Evolutionary conservation across 2,113 vertebrate genomes (phyloP), one percentile per base, ranked within the genome.

Genomic region (Poeciliopsis occidentalis): DNA sequence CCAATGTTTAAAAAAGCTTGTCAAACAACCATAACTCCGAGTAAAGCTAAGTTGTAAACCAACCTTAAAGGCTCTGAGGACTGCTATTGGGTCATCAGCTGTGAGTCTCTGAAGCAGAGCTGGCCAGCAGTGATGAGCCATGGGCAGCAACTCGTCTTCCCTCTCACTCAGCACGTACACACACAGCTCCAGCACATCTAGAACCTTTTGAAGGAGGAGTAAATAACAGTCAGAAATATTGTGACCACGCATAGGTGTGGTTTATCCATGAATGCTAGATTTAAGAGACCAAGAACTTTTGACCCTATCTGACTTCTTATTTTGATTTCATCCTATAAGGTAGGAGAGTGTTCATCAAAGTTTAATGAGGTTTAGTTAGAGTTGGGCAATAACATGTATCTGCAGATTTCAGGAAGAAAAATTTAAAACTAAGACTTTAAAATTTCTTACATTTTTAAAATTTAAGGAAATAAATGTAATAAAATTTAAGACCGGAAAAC

Each of bases 51-150:
- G n/a, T n/a, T 44, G 39, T 60, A 61, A 4, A 64, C 39, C 0
- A 94, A 99, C 98, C 96, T 94, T 94, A 88, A 98, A 99, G 83
- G 97, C 97, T 89, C 95, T 89, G 79, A 98, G 96, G 64, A 98
- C 94, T 0, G 93, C 95, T 67, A 96, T 87, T 0, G 97, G 96
- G 85, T 98, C 95, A 0, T 99, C 97, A 0, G 82, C 94, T 3
- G 94, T 94, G 86, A 99, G 96, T 74, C 97, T 94, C 67, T 93
- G 92, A 34, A 97, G 91, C 0, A 99, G 95, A 0, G 96, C 89
- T 3, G 96, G 97, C 98, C 98, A 99, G 84, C 92, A 94, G 60
- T 95, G 96, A 72, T 99, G 97, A 78, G 95, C 95, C 95, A 99
- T 89, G 19, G 97, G 98, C 44, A 98, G 95, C 73, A 99, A 92